These are phyloP conservation scores for Amniataba percoides DNA, from an alignment of 2,797 vertebrate genomes.

Conservation along the genomic window DNA sequence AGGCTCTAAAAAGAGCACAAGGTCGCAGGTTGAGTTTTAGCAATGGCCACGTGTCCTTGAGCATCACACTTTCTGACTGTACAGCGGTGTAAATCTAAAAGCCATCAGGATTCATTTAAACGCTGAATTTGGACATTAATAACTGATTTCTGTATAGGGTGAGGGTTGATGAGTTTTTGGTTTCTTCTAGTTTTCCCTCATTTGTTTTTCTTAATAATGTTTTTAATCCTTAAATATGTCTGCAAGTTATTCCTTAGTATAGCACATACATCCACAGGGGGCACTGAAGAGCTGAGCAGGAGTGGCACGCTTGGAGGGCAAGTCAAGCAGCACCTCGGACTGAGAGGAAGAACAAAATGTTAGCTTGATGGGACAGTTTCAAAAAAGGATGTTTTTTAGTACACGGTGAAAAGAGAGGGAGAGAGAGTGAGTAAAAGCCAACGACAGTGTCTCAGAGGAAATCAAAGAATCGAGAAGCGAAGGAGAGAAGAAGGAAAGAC, in stretches of 20 bases:
- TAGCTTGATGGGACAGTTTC: not conserved
- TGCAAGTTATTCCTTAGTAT: not conserved
- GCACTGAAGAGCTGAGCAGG: constrained; percentile 78
- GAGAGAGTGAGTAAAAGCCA: not conserved
- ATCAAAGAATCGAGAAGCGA: constrained; percentile 17
- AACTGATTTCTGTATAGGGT: no score
- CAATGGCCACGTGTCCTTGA: not conserved
- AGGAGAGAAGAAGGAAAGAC: not conserved
- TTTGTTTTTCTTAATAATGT: not conserved
- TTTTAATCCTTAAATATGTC: not conserved
- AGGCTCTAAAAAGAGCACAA: not conserved
- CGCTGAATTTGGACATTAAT: not conserved
- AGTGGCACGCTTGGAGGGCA: constrained; percentile 15
- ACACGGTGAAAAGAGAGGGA: not conserved
- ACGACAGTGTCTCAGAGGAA: constrained; percentile 38
- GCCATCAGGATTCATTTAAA: not conserved
- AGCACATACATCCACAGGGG: constrained; percentile 81
- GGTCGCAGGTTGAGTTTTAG: not conserved
- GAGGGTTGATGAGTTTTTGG: not conserved
- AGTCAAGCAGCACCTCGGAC: constrained; percentile 70
- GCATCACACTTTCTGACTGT: not conserved
- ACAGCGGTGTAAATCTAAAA: no score
- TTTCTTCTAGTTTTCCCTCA: not conserved
- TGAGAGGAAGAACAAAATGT: constrained; percentile 42
- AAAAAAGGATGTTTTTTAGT: not conserved